A percentile compares a stretch with the other conserved stretches of the same genome.
phyloP scores from a whole-genome alignment of 2,888 invertebrate species.

The Noctua pronuba region DNA sequence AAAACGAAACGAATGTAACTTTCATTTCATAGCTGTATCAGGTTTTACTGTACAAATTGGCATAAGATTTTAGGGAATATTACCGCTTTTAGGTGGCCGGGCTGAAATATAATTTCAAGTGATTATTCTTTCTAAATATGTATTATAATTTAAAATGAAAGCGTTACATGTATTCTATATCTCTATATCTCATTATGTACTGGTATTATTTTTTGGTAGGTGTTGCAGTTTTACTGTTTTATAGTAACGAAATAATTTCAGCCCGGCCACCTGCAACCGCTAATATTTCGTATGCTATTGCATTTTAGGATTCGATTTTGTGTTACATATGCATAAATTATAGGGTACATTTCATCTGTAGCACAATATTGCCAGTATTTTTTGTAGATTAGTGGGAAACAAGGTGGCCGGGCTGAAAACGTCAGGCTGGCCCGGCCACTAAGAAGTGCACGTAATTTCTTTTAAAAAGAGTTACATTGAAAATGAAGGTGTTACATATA shows the following conservation, averaged over 20 bases:
- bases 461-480: conserved; percentile 27
- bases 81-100: conserved; percentile 27
- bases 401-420: conserved; percentile 28
- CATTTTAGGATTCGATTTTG: conserved; percentile 38
- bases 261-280: conserved; percentile 42
- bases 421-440: conserved; percentile 30
- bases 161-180: conserved; percentile 24
- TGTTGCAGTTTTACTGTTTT: conserved; percentile 22
- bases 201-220: conserved; percentile 27
- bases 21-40: conserved; percentile 21
- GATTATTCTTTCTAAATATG: conserved; percentile 25
- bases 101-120: conserved; percentile 28
- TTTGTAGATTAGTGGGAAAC: conserved; percentile 28
- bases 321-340: conserved; percentile 39
- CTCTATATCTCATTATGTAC: conserved; percentile 20
- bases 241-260: conserved; percentile 37
- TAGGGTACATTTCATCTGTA: conserved; percentile 21
- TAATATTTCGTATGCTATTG: conserved; percentile 38
- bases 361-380: conserved; percentile 26
- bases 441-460: conserved; percentile 25
- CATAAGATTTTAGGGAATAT: conserved; percentile 28
- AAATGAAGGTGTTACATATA: conserved; percentile 31
- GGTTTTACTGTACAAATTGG: conserved; percentile 17
- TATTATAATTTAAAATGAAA: conserved; percentile 20
- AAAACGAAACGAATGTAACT: conserved; percentile 21